A percentile compares a stretch with the other conserved stretches of the same genome.
phyloP scores from a whole-genome alignment of 2,888 invertebrate species.

The Drosophila kanekoi region DNA sequence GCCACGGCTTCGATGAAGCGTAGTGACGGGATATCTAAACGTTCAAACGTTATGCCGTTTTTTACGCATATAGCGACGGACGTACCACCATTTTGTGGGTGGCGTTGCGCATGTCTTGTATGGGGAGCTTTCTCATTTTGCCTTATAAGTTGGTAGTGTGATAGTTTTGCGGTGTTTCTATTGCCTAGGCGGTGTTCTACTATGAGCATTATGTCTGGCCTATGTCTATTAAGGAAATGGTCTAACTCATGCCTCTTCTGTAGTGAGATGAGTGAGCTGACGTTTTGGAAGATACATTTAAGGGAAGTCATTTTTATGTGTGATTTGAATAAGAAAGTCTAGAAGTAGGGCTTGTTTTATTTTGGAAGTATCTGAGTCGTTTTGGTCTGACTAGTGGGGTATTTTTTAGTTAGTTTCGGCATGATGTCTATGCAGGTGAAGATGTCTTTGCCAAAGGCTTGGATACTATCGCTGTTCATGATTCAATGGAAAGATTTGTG shows the following conservation, averaged over 20 bases:
- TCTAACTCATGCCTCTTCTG: slow-evolving; percentile 16
- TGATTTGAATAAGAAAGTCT: slow-evolving; percentile 4
- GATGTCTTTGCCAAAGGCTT: too few species aligned
- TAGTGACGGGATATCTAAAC: neutral
- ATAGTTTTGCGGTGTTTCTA: neutral
- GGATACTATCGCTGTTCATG: too few species aligned
- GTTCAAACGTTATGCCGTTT: neutral
- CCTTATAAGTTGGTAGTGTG: neutral
- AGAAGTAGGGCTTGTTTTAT: neutral
- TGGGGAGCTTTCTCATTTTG: neutral
- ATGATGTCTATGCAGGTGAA: too few species aligned
- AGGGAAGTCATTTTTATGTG: neutral
- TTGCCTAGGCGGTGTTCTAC: slow-evolving; percentile 2
- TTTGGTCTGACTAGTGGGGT: too few species aligned
- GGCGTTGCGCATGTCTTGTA: slow-evolving; percentile 6
- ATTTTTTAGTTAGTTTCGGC: too few species aligned
- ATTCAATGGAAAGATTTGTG: too few species aligned
- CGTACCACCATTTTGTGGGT: too few species aligned
- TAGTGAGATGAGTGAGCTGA: neutral
- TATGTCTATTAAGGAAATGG: neutral
- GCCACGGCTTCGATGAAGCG: slow-evolving; percentile 7
- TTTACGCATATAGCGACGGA: too few species aligned
- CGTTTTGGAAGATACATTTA: slow-evolving; percentile 17
- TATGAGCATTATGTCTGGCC: slow-evolving; percentile 11
- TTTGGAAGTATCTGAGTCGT: too few species aligned